These are phyloP conservation scores for Pseudotriccus pelzelni DNA, from an alignment of 2,797 vertebrate genomes.

Conservation along the genomic window DNA sequence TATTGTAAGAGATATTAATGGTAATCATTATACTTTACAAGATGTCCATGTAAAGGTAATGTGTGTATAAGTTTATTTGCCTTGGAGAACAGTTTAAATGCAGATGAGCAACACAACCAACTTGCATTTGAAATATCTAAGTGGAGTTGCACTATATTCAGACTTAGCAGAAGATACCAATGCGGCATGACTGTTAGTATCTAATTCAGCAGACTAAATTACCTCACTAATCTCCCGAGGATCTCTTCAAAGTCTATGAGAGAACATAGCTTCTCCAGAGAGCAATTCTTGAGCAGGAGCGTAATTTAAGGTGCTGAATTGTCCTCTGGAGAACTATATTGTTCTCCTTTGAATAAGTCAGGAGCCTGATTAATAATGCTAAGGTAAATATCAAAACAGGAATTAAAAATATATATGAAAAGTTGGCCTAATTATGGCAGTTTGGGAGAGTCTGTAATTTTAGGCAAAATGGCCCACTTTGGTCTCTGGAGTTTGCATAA, in stretches of 20 bases:
- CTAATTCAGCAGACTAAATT: conserved; percentile 45
- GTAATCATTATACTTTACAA: conserved; percentile 11
- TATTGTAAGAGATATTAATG: neutral
- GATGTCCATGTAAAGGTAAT: neutral
- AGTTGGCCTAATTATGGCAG: neutral
- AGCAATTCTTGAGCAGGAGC: neutral
- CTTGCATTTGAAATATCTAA: neutral
- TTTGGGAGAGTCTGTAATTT: neutral
- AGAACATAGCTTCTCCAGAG: conserved; percentile 29
- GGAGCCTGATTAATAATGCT: neutral
- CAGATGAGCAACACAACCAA: conserved; percentile 7
- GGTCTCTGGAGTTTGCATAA: neutral
- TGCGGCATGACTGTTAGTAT: neutral
- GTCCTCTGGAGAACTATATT: conserved; percentile 18
- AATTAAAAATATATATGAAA: neutral
- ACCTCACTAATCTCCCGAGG: conserved; percentile 20
- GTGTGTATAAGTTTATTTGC: neutral
- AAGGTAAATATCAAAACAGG: neutral
- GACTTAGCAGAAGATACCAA: neutral
- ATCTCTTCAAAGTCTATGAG: conserved; percentile 8
- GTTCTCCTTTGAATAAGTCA: conserved; percentile 6
- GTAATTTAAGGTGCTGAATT: conserved; percentile 16
- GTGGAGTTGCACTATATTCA: conserved; percentile 1
- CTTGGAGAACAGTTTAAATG: conserved; percentile 34
- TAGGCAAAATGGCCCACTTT: neutral